phyloP scores from a whole-genome alignment of 2,888 invertebrate genomes.

The Xestia rhomboidea region DNA sequence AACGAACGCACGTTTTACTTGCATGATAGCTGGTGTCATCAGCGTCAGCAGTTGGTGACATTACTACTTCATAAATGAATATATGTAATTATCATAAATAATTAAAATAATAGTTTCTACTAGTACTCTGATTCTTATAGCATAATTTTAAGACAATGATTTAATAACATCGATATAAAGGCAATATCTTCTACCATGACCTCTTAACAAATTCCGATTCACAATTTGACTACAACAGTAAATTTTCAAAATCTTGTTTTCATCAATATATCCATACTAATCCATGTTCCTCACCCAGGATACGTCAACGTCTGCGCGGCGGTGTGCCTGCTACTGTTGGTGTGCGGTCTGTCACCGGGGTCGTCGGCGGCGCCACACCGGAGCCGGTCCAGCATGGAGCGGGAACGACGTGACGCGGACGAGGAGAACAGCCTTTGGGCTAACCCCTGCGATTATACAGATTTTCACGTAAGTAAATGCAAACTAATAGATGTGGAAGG shows the following conservation, averaged over 20 bases:
- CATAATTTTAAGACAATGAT: not conserved
- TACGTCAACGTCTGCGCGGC: slow-evolving; percentile 89
- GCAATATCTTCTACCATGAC: not conserved
- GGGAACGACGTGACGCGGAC: slow-evolving; percentile 75
- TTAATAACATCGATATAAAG: too few relatives aligned
- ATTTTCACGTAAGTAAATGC: slow-evolving; percentile 69
- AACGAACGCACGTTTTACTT: not conserved
- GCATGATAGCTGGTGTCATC: not conserved
- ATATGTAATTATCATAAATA: not conserved
- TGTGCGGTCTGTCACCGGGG: slow-evolving; percentile 82
- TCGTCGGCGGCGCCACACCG: slow-evolving; percentile 85
- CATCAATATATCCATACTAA: slow-evolving; percentile 19
- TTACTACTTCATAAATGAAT: not conserved
- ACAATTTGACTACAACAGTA: not conserved
- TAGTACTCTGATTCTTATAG: not conserved
- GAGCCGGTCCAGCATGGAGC: slow-evolving; percentile 78
- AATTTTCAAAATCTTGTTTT: not conserved
- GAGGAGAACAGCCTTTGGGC: slow-evolving; percentile 82
- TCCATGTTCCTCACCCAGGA: slow-evolving; percentile 72
- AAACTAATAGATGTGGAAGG: not conserved
- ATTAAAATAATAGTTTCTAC: not conserved
- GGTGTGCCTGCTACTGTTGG: slow-evolving; percentile 85
- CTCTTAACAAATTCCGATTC: not conserved
- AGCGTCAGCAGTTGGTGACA: not conserved
- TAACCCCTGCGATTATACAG: slow-evolving; percentile 85